Conservation (phyloP, 2,797 vertebrate genomes). For the Chelonia mydas region DNA sequence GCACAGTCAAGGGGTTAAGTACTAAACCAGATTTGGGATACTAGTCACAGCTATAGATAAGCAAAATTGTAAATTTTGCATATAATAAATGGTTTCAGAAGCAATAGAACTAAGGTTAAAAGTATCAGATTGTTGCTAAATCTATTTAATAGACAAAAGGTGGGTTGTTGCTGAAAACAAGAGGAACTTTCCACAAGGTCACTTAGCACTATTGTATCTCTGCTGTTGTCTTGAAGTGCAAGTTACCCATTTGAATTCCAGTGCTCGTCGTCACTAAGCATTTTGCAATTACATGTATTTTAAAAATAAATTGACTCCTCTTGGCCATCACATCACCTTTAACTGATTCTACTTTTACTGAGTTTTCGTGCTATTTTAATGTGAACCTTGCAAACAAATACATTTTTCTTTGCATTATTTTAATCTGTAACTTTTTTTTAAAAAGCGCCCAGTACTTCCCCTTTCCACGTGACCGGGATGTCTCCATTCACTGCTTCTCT, state of each 20-base stretch:
- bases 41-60: neutral
- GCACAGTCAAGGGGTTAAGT: neutral
- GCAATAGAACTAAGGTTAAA: neutral
- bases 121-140: neutral
- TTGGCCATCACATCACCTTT: neutral
- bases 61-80: neutral
- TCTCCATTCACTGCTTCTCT: no score
- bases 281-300: neutral
- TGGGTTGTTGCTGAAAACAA: neutral
- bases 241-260: neutral
- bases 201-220: neutral
- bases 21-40: neutral
- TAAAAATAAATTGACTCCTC: neutral
- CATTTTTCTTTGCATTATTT: neutral
- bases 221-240: neutral
- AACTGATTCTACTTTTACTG: neutral
- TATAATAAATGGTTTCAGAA: neutral
- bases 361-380: neutral
- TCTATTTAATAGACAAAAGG: neutral
- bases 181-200: neutral
- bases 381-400: neutral
- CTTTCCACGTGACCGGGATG: no score
- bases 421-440: no score
- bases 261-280: neutral
- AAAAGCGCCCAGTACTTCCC: neutral